Evolutionary conservation across 1,140 invertebrate genomes (phyloP), one percentile per base, ranked within the genome.

Genomic region (Elymnias hypermnestra): DNA sequence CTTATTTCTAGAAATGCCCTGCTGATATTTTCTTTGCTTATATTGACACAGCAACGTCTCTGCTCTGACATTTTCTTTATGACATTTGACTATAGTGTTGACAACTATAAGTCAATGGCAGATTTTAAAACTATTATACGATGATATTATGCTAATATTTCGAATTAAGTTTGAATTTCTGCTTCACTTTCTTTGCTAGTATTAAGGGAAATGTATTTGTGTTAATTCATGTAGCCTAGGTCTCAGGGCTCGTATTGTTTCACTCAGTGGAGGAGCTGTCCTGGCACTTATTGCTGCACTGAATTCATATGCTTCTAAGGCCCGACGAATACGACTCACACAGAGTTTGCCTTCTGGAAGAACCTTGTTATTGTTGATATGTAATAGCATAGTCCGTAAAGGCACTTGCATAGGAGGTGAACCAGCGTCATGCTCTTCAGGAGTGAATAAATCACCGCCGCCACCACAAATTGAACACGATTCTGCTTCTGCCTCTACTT

Each of bases 291-390:
- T 35, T 0, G 65, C 54, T 0, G 50, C 46, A 37, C 73, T 76
- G 29, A 84, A 82, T 21, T 74, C 72, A 26, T 77, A 81, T 0
- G 81, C 65, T 26, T 82, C 75, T 5, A 68, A 50, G 0, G 81
- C 62, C 3, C 81, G 69, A 0, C 63, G 54, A n/a, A 76, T 69
- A 35, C 81, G 81, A 3, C 56, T 64, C 0, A 40, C 40, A 43
- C 81, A 84, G 1, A 84, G 33, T 6, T 62, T 60, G 1, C 81
- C 81, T 28, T 79, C 70, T 0, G 77, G 77, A 3, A 83, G 54
- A 8, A 76, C 78, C 71, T 83, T 83, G 35, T 68, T 72, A 25
- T 74, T 74, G 39, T 77, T 83, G 18, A 83, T 59, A n/a, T 83
- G 78, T 40, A 81, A 50, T 2, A 83, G 51, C 75, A 83, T 78